These are phyloP conservation scores for Epizoanthus ramosus DNA, from an alignment of 92 coral and sea anemone genomes.

Conservation along the genomic window DNA sequence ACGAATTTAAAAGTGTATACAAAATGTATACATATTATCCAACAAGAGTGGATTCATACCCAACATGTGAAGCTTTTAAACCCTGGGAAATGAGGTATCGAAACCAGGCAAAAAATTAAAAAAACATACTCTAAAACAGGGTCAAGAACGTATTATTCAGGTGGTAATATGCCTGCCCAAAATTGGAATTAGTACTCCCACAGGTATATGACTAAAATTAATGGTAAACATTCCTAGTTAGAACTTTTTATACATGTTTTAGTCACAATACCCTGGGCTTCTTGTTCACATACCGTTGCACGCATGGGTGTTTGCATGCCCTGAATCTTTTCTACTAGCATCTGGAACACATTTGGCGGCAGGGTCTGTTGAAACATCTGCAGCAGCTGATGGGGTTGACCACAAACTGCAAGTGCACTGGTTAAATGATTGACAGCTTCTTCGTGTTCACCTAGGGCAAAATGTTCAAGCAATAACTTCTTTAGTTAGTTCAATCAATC, in stretches of 20 bases:
- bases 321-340: conserved; percentile 73
- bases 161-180: conserved; percentile 19
- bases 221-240: no score
- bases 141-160: not conserved
- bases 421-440: conserved; percentile 86
- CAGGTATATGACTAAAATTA: no score
- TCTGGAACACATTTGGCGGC: conserved; percentile 82
- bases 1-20: no score
- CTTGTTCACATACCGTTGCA: conserved; percentile 27
- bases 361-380: conserved; percentile 89
- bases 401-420: conserved; percentile 94
- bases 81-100: no score
- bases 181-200: no score
- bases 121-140: not conserved
- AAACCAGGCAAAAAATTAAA: no score
- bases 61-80: no score
- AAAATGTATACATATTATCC: no score
- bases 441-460: conserved; percentile 75
- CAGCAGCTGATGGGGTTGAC: conserved; percentile 94
- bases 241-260: no score
- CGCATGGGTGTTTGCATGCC: conserved; percentile 27
- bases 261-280: no score
- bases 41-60: no score
- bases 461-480: not conserved
- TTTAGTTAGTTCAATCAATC: not conserved